Evolutionary conservation across 2,797 vertebrate genomes (phyloP).

Genomic region (Epinephelus malabaricus): DNA sequence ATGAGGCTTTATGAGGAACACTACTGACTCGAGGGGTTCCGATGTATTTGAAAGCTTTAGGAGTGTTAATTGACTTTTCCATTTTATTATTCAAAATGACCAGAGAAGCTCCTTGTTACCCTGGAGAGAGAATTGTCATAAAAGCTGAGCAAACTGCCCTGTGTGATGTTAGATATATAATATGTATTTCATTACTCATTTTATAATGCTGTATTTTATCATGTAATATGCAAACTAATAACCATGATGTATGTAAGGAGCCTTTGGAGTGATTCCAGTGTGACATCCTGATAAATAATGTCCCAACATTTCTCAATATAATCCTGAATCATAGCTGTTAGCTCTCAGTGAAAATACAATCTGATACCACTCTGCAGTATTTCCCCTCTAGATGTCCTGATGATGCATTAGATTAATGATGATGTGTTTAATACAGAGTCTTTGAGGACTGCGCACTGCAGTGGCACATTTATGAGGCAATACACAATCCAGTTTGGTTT

Average conservation of each 20-base stretch:
- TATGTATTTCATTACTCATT: not conserved
- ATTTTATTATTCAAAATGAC: not conserved
- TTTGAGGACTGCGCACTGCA: not conserved
- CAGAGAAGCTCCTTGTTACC: not conserved
- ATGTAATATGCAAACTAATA: not conserved
- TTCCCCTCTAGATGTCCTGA: not conserved
- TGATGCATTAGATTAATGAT: not conserved
- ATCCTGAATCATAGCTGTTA: not conserved
- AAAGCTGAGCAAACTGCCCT: not conserved
- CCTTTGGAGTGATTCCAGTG: not conserved
- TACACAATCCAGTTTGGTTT: conserved; percentile 45
- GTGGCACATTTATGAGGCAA: conserved; percentile 8
- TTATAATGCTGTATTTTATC: not conserved
- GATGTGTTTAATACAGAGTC: not conserved
- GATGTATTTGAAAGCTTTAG: not conserved
- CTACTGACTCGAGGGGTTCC: not conserved
- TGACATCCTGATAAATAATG: not conserved
- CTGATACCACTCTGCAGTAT: not conserved
- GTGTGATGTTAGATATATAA: not conserved
- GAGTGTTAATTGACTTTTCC: conserved; percentile 6
- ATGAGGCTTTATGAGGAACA: not conserved
- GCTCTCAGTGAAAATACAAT: not conserved
- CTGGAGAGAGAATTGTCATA: not conserved
- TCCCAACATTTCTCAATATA: not conserved
- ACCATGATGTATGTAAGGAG: not conserved